Evolutionary conservation across 2,113 vertebrate species (phyloP), one percentile per base, ranked within the genome.

Genomic region (Muntiacus muntjak): DNA sequence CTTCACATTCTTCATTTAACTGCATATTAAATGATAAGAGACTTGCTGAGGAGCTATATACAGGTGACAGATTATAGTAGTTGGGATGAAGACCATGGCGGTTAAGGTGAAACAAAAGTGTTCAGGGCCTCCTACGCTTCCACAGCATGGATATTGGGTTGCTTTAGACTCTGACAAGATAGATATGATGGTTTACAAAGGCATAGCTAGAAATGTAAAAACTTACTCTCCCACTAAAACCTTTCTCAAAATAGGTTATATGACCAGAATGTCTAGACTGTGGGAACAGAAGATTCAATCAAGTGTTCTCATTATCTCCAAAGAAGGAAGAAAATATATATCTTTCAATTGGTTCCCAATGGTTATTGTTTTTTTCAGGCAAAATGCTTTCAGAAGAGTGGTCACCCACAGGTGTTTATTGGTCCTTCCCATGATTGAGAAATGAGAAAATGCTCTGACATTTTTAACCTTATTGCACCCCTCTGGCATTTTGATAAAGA

Each of bases 361-460:
- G 71, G 93, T 94, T 62, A 67, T 88, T 96, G 26, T 26, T 93
- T 95, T 67, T 87, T 97, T 52, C 21, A 40, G 30, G 52, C 83
- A 36, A 98, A 26, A 16, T 94, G 5, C 6, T 97, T 47, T 96
- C 78, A 95, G 79, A 78, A 96, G 3, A 96, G 58, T 82, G 21
- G 55, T 85, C 85, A 87, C 85, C 97, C 76, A 76, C 40, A 96
- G 55, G 43, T 93, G 6, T 76, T 96, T 95, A 97, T 97, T 98
- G 97, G 98, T 98, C 95, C 79, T 97, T 95, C 88, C 23, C 64
- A 47, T 96, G 30, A 54, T 6, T 92, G 76, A 97, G 93, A 97
- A 91, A 86, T 98, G 94, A 98, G 95, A 96, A 98, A 98, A n/a
- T 95, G 12, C 45, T 95, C 55, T 97, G 95, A 96, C 87, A 93